phyloP scores from a whole-genome alignment of 2,797 vertebrate genomes.

The Macropodus opercularis region DNA sequence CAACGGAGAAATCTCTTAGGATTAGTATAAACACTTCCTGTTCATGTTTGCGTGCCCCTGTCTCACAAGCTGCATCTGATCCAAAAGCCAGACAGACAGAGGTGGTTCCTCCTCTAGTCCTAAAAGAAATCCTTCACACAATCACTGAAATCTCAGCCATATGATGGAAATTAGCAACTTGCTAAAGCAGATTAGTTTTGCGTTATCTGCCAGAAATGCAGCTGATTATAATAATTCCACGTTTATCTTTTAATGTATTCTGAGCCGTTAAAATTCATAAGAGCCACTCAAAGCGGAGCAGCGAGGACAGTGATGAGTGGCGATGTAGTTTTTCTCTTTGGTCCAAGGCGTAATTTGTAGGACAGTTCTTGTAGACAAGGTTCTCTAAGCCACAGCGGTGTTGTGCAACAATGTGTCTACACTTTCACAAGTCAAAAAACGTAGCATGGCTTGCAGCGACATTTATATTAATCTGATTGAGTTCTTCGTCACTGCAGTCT shows the following conservation, averaged over 20 bases:
- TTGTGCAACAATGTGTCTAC: neutral
- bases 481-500: too few species aligned
- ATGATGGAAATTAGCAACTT: slow-evolving; percentile 41
- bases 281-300: slow-evolving; percentile 11
- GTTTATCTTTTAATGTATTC: slow-evolving; percentile 35
- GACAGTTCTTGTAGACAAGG: neutral
- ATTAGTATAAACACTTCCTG: slow-evolving; percentile 26
- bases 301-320: slow-evolving; percentile 1
- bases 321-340: neutral
- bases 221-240: slow-evolving; percentile 41
- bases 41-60: slow-evolving; percentile 3
- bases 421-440: neutral
- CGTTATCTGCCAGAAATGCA: slow-evolving; percentile 40
- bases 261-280: slow-evolving; percentile 22
- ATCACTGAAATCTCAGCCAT: slow-evolving; percentile 26
- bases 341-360: neutral
- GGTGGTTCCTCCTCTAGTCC: slow-evolving; percentile 4
- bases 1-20: slow-evolving; percentile 6
- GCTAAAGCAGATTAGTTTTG: slow-evolving; percentile 48
- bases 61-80: slow-evolving; percentile 16
- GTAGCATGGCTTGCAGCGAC: neutral
- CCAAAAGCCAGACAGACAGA: slow-evolving; percentile 5
- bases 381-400: neutral
- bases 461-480: neutral
- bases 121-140: slow-evolving; percentile 25